These are phyloP conservation scores for Oryzias dopingdopingensis DNA, from an alignment of 2,797 vertebrate genomes.

Conservation along the genomic window DNA sequence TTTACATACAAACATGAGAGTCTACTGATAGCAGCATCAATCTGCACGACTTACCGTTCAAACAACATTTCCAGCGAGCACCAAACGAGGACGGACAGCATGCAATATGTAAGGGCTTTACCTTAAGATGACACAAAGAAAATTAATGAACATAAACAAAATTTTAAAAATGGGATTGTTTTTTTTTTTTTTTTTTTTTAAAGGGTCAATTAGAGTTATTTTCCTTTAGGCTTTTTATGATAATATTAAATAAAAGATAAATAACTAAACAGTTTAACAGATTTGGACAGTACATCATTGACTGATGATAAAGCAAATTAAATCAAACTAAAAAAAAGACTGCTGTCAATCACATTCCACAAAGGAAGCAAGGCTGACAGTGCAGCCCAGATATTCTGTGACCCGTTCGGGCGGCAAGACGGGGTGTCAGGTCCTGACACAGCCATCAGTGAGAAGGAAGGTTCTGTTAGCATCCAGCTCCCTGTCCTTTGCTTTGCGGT, in stretches of 20 bases:
- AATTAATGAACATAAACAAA: neutral
- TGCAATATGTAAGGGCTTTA: constrained; percentile 3
- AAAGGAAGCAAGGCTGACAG: constrained; percentile 55
- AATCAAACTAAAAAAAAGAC: neutral
- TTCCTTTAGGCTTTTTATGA: neutral
- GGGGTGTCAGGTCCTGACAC: constrained; percentile 6
- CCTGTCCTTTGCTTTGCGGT: constrained; percentile 14
- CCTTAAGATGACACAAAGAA: constrained; percentile 10
- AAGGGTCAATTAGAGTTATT: neutral
- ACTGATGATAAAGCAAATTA: constrained; percentile 10
- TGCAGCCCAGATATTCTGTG: constrained; percentile 44
- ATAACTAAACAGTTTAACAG: constrained; percentile 7
- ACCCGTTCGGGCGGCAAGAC: constrained; percentile 10
- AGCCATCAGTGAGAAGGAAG: neutral
- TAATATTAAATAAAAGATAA: neutral
- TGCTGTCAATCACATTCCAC: constrained; percentile 54
- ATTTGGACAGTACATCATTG: constrained; percentile 15
- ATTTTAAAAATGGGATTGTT: constrained; percentile 5
- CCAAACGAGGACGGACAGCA: constrained; percentile 4
- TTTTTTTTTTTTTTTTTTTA: constrained; percentile 2
- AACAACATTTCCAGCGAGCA: constrained; percentile 2
- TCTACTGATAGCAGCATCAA: constrained; percentile 43
- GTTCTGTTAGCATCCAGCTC: too few relatives aligned
- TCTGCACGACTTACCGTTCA: constrained; percentile 20
- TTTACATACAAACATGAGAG: constrained; percentile 27